These are phyloP conservation scores for Campoletis raptor DNA, from an alignment of 2,888 invertebrate species.

Conservation along the genomic window DNA sequence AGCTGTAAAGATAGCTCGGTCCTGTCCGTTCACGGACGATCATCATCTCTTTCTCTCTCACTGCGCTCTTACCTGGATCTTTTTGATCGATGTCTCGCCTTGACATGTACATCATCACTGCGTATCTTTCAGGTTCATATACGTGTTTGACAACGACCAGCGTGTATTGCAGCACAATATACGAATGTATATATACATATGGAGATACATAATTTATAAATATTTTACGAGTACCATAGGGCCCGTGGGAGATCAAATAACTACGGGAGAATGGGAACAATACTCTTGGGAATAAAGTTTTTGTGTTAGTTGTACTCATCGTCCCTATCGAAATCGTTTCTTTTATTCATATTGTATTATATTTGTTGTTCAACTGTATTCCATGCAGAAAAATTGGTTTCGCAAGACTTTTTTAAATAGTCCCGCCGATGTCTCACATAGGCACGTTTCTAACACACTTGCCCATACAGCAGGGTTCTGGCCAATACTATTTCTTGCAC, in stretches of 20 bases:
- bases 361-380: neutral
- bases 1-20: constrained; percentile 42
- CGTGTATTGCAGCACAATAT: constrained; percentile 42
- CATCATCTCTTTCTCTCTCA: constrained; percentile 45
- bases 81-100: constrained; percentile 72
- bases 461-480: too few species aligned
- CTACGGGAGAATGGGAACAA: constrained; percentile 27
- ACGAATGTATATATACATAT: neutral
- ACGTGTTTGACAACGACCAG: constrained; percentile 61
- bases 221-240: constrained; percentile 3
- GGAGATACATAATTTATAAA: constrained; percentile 3
- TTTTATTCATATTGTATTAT: constrained; percentile 29
- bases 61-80: constrained; percentile 45
- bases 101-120: constrained; percentile 69
- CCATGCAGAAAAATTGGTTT: too few species aligned
- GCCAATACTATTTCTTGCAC: too few species aligned
- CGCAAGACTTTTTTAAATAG: too few species aligned
- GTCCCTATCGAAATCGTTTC: constrained; percentile 31
- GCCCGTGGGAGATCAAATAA: constrained; percentile 10
- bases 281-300: constrained; percentile 34
- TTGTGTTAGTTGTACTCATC: constrained; percentile 16
- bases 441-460: too few species aligned
- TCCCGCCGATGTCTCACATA: too few species aligned
- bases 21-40: constrained; percentile 56
- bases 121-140: constrained; percentile 55